Conservation (phyloP, 2,113 vertebrate genomes). For the Heloderma charlesbogerti region DNA sequence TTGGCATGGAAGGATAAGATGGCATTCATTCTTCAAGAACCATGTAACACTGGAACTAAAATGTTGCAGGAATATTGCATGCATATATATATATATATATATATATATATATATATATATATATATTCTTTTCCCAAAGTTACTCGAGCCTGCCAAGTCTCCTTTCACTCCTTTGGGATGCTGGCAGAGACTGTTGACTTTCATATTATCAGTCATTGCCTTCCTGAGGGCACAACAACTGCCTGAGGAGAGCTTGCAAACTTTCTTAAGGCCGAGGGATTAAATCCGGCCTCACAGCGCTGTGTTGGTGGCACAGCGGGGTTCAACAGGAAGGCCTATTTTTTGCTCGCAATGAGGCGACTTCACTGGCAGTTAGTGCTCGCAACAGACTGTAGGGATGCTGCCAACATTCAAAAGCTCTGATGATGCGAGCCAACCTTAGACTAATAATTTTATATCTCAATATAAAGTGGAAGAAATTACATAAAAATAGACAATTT, state of each 20-base stretch:
- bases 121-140: conserved; percentile 49
- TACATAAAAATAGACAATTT: conserved; percentile 86
- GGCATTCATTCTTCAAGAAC: conserved; percentile 78
- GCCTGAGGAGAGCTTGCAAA: conserved; percentile 72
- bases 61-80: conserved; percentile 81
- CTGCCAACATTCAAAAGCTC: conserved; percentile 85
- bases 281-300: conserved; percentile 65
- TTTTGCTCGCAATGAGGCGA: conserved; percentile 79
- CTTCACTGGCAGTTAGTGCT: conserved; percentile 83
- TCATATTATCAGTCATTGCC: conserved; percentile 71
- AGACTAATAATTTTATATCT: conserved; percentile 88
- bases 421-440: conserved; percentile 84
- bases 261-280: conserved; percentile 77
- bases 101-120: too few relatives aligned
- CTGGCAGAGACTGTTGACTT: conserved; percentile 68
- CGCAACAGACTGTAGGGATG: conserved; percentile 81
- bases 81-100: too few relatives aligned
- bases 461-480: conserved; percentile 84
- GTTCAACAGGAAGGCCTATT: conserved; percentile 80
- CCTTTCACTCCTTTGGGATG: conserved; percentile 68
- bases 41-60: conserved; percentile 81
- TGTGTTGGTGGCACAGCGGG: conserved; percentile 76
- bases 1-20: conserved; percentile 52
- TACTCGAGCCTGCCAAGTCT: conserved; percentile 74
- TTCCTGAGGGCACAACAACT: conserved; percentile 72